Base-by-base conservation (phyloP, 2,888 invertebrate genomes). In the Leptopilina syphax region DNA sequence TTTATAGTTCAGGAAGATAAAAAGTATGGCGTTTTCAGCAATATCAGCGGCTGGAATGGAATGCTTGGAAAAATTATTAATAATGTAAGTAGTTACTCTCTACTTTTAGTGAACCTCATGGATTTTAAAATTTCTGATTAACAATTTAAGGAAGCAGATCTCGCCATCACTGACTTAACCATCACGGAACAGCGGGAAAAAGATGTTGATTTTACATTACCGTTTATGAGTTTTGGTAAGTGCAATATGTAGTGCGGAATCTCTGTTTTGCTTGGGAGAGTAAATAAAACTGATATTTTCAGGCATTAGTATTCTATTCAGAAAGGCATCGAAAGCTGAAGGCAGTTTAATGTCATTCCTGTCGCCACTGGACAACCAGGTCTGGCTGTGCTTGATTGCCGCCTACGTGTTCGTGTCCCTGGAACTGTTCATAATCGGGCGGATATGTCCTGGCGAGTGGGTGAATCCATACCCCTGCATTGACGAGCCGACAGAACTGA, bases 141-240 rank as follows among this genome's bases (percentile, higher is more conserved):
- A 18, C 91, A 7, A 50, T 9, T 50, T 3, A 10, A 98, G 98
- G 95, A 95, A 89, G 97, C 96, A 63, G 97, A 98, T 93, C 94
- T 99, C 89, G 98, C 97, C 1, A 97, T 99, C 77, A 98, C 98
- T 3, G 98, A 98, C 90, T 93, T 99, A 86, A 96, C 96, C 8
- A 96, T 97, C 87, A 98, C 98, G 9, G 95, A 98, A 68, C 95
- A 96, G 83, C 94, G 99, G 57, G 97, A 98, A 90, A 95, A 94
- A 88, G 97, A 96, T 18, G 98, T 98, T 0, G 98, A 98, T 92
- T 99, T 99, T 89, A 98, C 98, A 0, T 97, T 97, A 92, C 98
- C 98, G 0, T 99, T 98, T 90, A 97, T 99, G 96, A 98, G 97
- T 91, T 93, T 99, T 84, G 77, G 77, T 77, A 47, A 12, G 41